Conservation (phyloP, 2,797 vertebrate genomes). For the Anas bahamensis region DNA sequence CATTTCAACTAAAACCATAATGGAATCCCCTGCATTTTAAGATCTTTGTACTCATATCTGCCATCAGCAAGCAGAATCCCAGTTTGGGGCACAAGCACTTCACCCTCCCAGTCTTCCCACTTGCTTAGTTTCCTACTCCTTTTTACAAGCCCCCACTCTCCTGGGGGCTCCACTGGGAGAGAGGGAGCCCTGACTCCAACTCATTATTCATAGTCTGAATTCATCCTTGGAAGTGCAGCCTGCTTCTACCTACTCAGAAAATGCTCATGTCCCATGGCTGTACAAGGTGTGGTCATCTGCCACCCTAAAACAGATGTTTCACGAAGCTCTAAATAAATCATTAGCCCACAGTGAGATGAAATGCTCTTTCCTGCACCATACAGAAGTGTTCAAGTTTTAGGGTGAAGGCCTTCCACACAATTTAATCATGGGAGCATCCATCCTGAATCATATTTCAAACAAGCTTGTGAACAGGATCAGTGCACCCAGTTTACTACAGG, state of each 20-base stretch:
- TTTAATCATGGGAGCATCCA: neutral
- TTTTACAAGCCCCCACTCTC: neutral
- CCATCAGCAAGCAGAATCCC: neutral
- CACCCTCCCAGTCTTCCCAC: neutral
- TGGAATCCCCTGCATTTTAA: neutral
- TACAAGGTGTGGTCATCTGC: neutral
- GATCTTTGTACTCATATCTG: neutral
- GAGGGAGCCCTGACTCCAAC: neutral
- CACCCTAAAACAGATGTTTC: neutral
- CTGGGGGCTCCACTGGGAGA: neutral
- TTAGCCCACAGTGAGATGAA: neutral
- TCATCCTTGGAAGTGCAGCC: neutral
- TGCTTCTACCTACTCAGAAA: neutral
- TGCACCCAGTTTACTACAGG: neutral
- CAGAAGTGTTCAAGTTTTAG: neutral
- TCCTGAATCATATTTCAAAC: neutral
- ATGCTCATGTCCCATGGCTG: neutral
- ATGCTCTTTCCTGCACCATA: neutral
- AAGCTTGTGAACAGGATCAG: neutral
- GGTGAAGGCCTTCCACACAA: neutral
- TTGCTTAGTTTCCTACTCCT: neutral
- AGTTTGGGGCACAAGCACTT: neutral
- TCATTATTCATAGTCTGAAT: neutral
- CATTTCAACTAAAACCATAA: neutral
- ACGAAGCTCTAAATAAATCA: conserved; percentile 16